Evolutionary conservation across 2,113 vertebrate species (phyloP).

Genomic region (Martes martes): DNA sequence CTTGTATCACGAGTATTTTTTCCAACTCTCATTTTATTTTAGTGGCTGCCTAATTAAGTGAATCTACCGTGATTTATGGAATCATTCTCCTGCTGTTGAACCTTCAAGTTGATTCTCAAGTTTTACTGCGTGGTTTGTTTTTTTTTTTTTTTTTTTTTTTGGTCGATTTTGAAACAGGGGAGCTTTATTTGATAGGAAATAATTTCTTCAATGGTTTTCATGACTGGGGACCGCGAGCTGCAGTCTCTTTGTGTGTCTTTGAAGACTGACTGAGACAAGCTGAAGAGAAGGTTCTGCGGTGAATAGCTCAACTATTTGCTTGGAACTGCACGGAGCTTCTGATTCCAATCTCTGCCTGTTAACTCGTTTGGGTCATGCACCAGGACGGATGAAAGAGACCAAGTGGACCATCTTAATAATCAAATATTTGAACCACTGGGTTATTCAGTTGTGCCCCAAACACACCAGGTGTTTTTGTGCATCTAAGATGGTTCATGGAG

Average conservation of each 20-base stretch:
- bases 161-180: neutral
- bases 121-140: neutral
- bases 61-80: neutral
- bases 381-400: neutral
- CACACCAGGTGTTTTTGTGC: neutral
- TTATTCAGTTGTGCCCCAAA: neutral
- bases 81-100: neutral
- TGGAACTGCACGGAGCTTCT: neutral
- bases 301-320: neutral
- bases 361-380: neutral
- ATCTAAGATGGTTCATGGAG: neutral
- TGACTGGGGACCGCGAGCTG: fast-evolving
- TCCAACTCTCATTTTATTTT: neutral
- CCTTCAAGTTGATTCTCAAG: neutral
- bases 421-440: neutral
- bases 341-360: too few relatives aligned
- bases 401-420: neutral
- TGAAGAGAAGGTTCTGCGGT: neutral
- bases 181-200: neutral
- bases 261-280: neutral
- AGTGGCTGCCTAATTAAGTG: neutral
- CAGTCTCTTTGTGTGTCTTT: neutral
- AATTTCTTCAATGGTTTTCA: neutral
- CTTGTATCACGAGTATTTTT: neutral
- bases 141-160: neutral